Evolutionary conservation across 2,888 invertebrate species (phyloP).

Genomic region (Polydrusus tereticollis): DNA sequence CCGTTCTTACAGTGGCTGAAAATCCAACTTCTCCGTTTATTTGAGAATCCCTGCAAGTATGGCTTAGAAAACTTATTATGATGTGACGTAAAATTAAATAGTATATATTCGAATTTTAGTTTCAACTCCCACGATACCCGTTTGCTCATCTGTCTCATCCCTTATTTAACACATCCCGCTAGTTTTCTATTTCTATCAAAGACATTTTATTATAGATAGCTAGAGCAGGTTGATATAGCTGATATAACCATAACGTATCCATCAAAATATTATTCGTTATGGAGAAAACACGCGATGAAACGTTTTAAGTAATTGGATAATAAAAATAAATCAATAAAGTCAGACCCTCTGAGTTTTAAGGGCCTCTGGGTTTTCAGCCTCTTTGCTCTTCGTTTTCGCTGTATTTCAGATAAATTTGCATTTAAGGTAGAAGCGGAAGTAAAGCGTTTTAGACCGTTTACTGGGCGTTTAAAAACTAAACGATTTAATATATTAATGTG

Average conservation of each 20-base stretch:
- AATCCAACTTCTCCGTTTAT: too few relatives aligned
- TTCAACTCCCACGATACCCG: too few relatives aligned
- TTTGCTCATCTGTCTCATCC: too few relatives aligned
- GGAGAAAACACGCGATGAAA: conserved; percentile 34
- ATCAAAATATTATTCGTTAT: conserved; percentile 35
- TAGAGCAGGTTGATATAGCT: conserved; percentile 22
- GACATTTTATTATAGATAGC: conserved; percentile 3
- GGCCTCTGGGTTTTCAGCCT: conserved; percentile 19
- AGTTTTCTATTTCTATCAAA: not conserved
- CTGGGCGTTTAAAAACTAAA: conserved; percentile 10
- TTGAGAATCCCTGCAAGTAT: too few relatives aligned
- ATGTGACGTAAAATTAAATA: too few relatives aligned
- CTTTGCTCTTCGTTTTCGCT: conserved; percentile 1
- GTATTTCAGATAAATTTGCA: not conserved
- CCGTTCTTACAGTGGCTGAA: too few relatives aligned
- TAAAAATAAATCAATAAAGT: conserved; percentile 41
- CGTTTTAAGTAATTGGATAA: conserved; percentile 41
- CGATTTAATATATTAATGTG: not conserved
- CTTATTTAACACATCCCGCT: too few relatives aligned
- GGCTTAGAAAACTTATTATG: too few relatives aligned
- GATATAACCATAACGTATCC: conserved; percentile 4
- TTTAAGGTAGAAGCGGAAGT: conserved; percentile 1
- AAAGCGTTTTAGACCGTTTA: conserved; percentile 2
- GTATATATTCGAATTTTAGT: too few relatives aligned
- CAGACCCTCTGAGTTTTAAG: conserved; percentile 24